Percentiles rank a stretch among this genome's conserved stretches.
Conservation (phyloP, 2,797 vertebrate genomes). For the Pristis pectinata region DNA sequence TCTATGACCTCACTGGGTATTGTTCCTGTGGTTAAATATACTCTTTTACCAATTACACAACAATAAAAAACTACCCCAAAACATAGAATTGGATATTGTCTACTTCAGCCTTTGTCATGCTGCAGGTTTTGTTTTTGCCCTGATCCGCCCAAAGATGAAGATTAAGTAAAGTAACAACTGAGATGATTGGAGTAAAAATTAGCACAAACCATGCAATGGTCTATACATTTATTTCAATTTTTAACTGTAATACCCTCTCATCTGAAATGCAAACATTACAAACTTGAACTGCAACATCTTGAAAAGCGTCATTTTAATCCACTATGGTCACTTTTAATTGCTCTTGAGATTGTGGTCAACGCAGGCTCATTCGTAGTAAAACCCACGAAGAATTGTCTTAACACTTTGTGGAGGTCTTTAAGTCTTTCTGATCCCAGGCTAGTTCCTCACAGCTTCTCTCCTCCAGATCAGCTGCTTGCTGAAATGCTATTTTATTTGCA, state of each 20-base stretch:
- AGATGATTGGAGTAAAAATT: background rate
- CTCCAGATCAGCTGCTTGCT: slow-evolving; percentile 7
- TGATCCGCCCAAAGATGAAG: background rate
- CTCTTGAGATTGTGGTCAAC: slow-evolving; percentile 54
- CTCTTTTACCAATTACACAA: background rate
- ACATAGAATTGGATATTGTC: background rate
- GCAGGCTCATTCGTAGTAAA: background rate
- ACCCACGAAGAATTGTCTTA: slow-evolving; percentile 21
- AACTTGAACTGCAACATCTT: background rate
- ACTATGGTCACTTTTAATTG: slow-evolving; percentile 54
- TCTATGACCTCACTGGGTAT: background rate
- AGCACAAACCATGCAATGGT: background rate
- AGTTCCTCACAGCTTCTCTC: slow-evolving; percentile 18
- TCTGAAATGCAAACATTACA: background rate
- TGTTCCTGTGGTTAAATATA: background rate
- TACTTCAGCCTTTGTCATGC: background rate
- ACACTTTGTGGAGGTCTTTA: background rate
- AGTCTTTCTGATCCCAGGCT: slow-evolving; percentile 32
- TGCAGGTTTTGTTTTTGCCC: background rate
- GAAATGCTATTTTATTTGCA: background rate
- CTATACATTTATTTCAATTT: background rate
- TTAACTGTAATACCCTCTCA: background rate
- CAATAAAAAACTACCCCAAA: background rate
- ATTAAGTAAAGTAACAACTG: no score
- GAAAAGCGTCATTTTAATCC: slow-evolving; percentile 57